phyloP scores from a whole-genome alignment of 2,888 invertebrate species.

The Vanessa cardui region DNA sequence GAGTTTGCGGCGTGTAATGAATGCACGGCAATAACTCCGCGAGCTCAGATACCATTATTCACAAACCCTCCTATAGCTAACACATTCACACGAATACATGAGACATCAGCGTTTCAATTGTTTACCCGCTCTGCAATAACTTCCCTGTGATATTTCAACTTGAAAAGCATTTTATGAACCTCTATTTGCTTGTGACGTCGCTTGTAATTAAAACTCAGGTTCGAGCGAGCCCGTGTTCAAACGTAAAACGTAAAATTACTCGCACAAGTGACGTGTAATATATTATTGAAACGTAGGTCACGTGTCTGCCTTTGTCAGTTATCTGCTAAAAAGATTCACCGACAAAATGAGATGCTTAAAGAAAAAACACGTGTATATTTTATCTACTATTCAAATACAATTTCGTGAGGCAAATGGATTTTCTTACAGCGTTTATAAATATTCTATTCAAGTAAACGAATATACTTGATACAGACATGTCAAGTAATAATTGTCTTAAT shows the following conservation, averaged over 20 bases:
- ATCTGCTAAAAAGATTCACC: not conserved
- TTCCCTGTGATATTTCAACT: constrained; percentile 47
- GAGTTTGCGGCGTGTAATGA: constrained; percentile 7
- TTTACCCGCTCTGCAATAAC: constrained; percentile 51
- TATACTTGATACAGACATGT: constrained; percentile 6
- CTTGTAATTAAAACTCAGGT: constrained; percentile 51
- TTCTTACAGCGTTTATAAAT: constrained; percentile 7
- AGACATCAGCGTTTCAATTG: constrained; percentile 58
- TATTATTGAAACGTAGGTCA: constrained; percentile 6
- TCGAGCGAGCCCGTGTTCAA: constrained; percentile 31
- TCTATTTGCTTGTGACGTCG: constrained; percentile 47
- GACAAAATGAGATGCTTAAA: constrained; percentile 2
- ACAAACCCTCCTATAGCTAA: constrained; percentile 3
- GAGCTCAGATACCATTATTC: constrained; percentile 6
- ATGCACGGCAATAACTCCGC: constrained; percentile 9
- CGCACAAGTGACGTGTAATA: not conserved
- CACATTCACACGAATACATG: constrained; percentile 41
- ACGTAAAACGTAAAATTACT: not conserved
- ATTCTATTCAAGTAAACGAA: constrained; percentile 3
- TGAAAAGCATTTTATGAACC: constrained; percentile 41
- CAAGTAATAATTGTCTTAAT: not conserved
- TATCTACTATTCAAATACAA: constrained; percentile 1
- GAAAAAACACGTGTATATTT: constrained; percentile 5
- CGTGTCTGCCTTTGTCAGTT: constrained; percentile 10
- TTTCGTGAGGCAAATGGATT: not conserved